Percentiles rank a stretch among this genome's conserved stretches.
Conservation (phyloP, 2,113 vertebrate species). For the Phrynocephalus versicolor region DNA sequence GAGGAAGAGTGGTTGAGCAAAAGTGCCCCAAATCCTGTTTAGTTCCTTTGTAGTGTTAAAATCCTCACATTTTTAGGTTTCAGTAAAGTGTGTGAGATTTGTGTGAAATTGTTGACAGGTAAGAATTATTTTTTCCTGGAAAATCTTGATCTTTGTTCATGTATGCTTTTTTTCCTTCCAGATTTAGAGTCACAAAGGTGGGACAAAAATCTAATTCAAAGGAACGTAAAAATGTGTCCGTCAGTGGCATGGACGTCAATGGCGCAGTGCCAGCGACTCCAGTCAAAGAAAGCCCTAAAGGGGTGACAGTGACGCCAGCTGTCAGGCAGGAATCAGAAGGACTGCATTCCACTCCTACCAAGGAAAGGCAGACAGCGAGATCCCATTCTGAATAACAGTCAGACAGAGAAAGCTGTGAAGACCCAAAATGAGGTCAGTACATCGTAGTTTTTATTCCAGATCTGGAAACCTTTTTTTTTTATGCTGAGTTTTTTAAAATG, state of each 20-base stretch:
- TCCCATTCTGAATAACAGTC: slow-evolving; percentile 75
- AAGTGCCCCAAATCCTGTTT: no score
- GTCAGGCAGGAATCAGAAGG: slow-evolving; percentile 37
- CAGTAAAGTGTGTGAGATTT: neutral
- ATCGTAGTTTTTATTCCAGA: neutral
- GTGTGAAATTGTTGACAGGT: neutral
- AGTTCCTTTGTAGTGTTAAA: no score
- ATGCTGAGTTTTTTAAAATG: no score
- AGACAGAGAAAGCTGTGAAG: neutral
- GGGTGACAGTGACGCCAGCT: slow-evolving; percentile 68
- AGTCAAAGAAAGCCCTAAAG: slow-evolving; percentile 44
- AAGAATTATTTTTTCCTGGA: neutral
- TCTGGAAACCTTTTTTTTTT: neutral
- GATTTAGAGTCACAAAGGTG: slow-evolving; percentile 94
- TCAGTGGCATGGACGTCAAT: slow-evolving; percentile 69
- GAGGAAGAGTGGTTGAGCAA: no score
- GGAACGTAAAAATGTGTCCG: slow-evolving; percentile 81
- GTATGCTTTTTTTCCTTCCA: slow-evolving; percentile 40
- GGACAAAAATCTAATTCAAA: slow-evolving; percentile 80
- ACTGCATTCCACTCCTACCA: slow-evolving; percentile 56
- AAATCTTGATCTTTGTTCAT: neutral
- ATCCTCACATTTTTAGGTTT: neutral
- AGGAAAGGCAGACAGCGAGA: slow-evolving; percentile 57
- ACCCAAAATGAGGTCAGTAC: neutral
- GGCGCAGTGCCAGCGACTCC: slow-evolving; percentile 77